A percentile compares a stretch with the other conserved stretches of the same genome.
phyloP scores from a whole-genome alignment of 2,797 vertebrate genomes.

The Pangasius sanitwongsei region DNA sequence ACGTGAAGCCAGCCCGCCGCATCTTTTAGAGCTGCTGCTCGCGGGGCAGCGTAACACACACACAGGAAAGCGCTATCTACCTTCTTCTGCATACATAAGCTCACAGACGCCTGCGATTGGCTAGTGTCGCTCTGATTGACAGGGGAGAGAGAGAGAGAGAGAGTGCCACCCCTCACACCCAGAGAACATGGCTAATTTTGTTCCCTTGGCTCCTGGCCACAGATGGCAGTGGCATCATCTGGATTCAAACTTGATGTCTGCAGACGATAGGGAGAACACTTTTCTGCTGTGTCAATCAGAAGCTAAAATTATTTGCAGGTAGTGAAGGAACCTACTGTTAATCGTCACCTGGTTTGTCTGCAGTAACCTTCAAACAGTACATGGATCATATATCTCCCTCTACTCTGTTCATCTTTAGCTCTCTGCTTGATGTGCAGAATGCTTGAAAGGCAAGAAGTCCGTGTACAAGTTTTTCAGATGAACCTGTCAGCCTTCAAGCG shows the following conservation, averaged over 20 bases:
- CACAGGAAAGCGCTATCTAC: background rate
- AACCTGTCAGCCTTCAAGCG: background rate
- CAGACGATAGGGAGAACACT: background rate
- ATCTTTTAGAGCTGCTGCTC: background rate
- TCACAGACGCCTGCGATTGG: background rate
- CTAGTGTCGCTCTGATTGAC: background rate
- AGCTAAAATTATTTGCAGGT: background rate
- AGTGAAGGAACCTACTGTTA: background rate
- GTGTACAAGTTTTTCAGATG: background rate
- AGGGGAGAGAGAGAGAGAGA: background rate
- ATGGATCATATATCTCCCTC: background rate
- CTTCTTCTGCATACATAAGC: background rate
- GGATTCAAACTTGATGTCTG: background rate
- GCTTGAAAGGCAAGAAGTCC: background rate
- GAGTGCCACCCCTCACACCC: background rate
- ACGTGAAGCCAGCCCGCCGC: background rate
- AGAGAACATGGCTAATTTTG: background rate
- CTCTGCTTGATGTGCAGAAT: background rate
- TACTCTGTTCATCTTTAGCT: background rate
- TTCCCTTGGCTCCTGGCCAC: background rate
- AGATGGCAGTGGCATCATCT: background rate
- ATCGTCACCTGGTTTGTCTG: background rate
- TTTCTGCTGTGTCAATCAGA: background rate
- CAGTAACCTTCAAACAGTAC: background rate
- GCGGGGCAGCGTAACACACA: background rate